Evolutionary conservation across 2,888 invertebrate species (phyloP), one percentile per base, ranked within the genome.

Genomic region (Coenonympha glycerion): DNA sequence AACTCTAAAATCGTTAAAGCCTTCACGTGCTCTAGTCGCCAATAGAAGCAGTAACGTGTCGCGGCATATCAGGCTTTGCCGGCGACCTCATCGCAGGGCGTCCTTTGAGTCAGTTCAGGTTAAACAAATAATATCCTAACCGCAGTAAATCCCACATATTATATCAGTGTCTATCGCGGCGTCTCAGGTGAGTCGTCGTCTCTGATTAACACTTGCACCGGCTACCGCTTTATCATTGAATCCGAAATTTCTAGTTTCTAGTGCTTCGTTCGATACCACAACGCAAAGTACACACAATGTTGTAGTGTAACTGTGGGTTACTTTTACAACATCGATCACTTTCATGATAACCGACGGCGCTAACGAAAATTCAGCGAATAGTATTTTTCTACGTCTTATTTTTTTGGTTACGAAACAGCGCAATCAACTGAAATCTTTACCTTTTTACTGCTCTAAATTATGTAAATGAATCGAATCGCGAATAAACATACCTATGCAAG

Each of bases 61-160:
- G 73, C 77, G 76, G 71, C 83, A 84, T 73, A 84, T 76, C 75
- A 79, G 77, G 78, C 71, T 78, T 69, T 72, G 73, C 79, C 79
- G 76, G 79, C 80, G 73, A 67, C 71, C 75, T 69, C 71, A 69
- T 64, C 76, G 76, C 75, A 74, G 71, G 79, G 76, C 76, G 71
- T 69, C 71, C 69, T 65, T 60, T 49, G 46, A 44, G 48, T 40
- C 45, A 51, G 51, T 50, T 48, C 42, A 37, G 42, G 46, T 56
- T 45, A 36, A 48, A 45, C 52, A 49, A 53, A 45, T 50, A 48
- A 57, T 54, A 58, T 51, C 50, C 40, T 58, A 52, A 52, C 51
- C 47, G 31, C 53, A 56, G 52, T 61, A 47, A 31, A 44, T 46
- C 28, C 26, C 46, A 46, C 19, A 40, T n/a, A n/a, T 55, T n/a